A percentile compares a stretch with the other conserved stretches of the same genome.
These are phyloP conservation scores for Drosophila histrio DNA, from an alignment of 2,888 invertebrate genomes.

Conservation along the genomic window DNA sequence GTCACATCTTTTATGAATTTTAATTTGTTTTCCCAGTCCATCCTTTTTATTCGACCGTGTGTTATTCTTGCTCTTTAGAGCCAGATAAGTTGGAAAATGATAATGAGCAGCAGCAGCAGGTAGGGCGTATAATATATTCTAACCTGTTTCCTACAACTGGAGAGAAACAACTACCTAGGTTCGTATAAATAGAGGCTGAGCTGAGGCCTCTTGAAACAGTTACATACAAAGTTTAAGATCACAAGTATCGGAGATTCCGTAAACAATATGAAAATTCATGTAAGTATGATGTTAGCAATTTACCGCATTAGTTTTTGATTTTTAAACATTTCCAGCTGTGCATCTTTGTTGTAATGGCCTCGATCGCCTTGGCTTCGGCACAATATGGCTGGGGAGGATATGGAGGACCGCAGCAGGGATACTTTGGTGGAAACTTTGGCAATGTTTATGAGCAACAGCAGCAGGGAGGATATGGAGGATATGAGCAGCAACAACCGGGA, in stretches of 20 bases:
- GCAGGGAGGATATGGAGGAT: neutral
- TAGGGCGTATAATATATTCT: neutral
- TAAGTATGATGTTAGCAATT: neutral
- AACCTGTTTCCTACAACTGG: conserved; percentile 2
- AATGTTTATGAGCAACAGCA: neutral
- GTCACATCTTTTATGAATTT: neutral
- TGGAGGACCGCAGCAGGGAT: neutral
- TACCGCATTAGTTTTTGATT: neutral
- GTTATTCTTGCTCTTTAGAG: neutral
- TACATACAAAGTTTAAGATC: neutral
- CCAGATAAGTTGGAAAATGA: neutral
- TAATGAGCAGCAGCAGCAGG: neutral
- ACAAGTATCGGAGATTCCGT: neutral
- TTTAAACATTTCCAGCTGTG: neutral
- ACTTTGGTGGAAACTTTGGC: neutral
- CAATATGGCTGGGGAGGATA: neutral
- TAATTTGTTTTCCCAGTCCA: neutral
- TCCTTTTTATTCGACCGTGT: neutral
- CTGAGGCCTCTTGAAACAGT: neutral
- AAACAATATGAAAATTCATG: neutral
- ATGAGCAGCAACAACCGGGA: neutral
- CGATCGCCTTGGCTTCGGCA: neutral
- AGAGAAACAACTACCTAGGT: neutral
- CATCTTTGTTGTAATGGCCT: neutral
- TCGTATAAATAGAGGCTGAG: neutral